These are phyloP conservation scores for Creontiades dilutus DNA, from an alignment of 2,888 invertebrate genomes.

Conservation along the genomic window DNA sequence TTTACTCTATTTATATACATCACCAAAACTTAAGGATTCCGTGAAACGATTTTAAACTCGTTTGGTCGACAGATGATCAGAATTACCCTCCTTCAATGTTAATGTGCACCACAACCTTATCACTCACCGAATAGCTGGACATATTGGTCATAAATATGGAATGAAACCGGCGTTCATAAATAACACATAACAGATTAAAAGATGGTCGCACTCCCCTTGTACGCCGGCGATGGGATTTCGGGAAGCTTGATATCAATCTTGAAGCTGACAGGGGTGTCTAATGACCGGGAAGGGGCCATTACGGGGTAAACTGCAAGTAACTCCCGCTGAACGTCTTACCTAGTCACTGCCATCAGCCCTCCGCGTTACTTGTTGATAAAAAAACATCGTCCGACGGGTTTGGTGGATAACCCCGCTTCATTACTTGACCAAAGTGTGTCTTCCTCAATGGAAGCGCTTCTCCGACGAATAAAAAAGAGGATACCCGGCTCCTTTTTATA, in stretches of 20 bases:
- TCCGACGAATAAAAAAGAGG: slow-evolving; percentile 14
- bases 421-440: slow-evolving; percentile 67
- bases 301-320: slow-evolving; percentile 68
- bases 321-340: slow-evolving; percentile 56
- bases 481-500: slow-evolving; percentile 27
- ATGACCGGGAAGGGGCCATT: slow-evolving; percentile 59
- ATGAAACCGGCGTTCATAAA: slow-evolving; percentile 60
- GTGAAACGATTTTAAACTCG: background rate
- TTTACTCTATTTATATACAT: too few relatives aligned
- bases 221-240: background rate
- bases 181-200: slow-evolving; percentile 72
- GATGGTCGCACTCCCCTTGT: slow-evolving; percentile 45
- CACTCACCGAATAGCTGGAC: slow-evolving; percentile 53
- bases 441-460: slow-evolving; percentile 21
- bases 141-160: slow-evolving; percentile 72
- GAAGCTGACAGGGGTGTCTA: slow-evolving; percentile 59
- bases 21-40: too few relatives aligned
- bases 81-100: background rate
- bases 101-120: slow-evolving; percentile 38
- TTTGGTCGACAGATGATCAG: background rate
- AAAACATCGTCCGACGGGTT: slow-evolving; percentile 37
- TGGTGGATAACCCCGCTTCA: slow-evolving; percentile 56
- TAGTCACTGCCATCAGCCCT: slow-evolving; percentile 56
- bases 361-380: slow-evolving; percentile 66
- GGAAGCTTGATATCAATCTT: slow-evolving; percentile 62